Evolutionary conservation across 2,888 invertebrate species (phyloP), one percentile per base, ranked within the genome.

Genomic region (Eupeodes luniger): DNA sequence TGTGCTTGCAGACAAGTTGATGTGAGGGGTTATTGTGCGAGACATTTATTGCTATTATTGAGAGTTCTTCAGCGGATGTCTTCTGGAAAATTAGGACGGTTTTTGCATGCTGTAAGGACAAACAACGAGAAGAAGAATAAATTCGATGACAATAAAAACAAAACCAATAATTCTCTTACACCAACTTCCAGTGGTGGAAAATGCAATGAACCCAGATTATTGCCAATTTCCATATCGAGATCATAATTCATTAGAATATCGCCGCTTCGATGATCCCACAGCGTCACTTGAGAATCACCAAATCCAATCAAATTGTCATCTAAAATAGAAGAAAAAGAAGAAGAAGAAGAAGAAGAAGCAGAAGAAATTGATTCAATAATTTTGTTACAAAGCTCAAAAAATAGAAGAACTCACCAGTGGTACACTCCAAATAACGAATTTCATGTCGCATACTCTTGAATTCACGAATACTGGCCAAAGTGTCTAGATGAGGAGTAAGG

Each of bases 211-310:
- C 92, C 92, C n/a, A 93, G 55, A 89, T 92, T 92, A 16, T 72
- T 90, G 14, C 93, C 93, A 47, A 93, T 81, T 1, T 91, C 79
- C 44, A 92, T 91, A 51, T 91, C 91, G 57, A 93, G 90, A 89
- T 93, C 93, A 85, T 93, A 93, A 83, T 93, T 92, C 91, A 92
- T 92, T 10, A 93, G 89, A 10, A 92, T 92, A 87, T 93, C 93
- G 4, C 93, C 93, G 59, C 93, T 93, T 67, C 92, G 92, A 90
- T 93, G 93, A 90, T 93, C 93, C 93, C 93, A 93, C 74, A 93
- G 91, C 0, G 93, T 92, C 14, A 93, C 87, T 36, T 92, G 92
- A 5, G 92, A 91, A 5, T 91, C 90, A 0, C 93, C 93, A 61
- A 93, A 93, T 4, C 93, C 93, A 82, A 93, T 91, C 12, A 93